Evolutionary conservation across 2,888 invertebrate genomes (phyloP).

Genomic region (Drosophila austrosaltans): DNA sequence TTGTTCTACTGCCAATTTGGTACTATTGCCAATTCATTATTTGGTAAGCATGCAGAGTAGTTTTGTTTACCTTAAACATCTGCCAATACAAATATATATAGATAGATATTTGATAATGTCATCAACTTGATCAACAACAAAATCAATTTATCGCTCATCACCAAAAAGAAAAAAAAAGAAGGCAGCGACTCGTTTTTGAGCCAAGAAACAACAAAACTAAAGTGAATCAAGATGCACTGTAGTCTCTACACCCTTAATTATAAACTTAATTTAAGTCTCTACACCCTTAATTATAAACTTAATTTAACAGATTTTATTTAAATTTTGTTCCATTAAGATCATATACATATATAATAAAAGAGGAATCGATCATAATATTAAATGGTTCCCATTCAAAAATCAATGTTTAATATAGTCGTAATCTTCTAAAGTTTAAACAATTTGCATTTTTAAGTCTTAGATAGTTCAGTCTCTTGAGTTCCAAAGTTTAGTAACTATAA

Average conservation of each 20-base stretch:
- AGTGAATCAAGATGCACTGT: neutral
- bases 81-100: neutral
- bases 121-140: slow-evolving; percentile 38
- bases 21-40: neutral
- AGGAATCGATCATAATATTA: too few species aligned
- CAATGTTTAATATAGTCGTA: too few species aligned
- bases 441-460: too few species aligned
- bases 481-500: too few species aligned
- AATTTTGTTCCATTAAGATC: too few species aligned
- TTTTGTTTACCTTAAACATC: neutral
- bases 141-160: slow-evolving; percentile 48
- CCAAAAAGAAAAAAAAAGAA: neutral
- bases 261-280: neutral
- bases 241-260: neutral
- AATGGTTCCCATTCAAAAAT: too few species aligned
- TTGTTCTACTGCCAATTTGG: neutral
- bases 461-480: too few species aligned
- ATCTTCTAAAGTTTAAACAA: too few species aligned
- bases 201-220: neutral
- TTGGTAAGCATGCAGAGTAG: neutral
- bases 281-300: neutral
- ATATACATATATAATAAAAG: too few species aligned
- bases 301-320: too few species aligned
- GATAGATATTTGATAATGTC: slow-evolving; percentile 21
- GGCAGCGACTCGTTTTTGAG: neutral